Evolutionary conservation across 2,797 vertebrate genomes (phyloP), one percentile per base, ranked within the genome.

Genomic region (Phoeniculus purpureus): DNA sequence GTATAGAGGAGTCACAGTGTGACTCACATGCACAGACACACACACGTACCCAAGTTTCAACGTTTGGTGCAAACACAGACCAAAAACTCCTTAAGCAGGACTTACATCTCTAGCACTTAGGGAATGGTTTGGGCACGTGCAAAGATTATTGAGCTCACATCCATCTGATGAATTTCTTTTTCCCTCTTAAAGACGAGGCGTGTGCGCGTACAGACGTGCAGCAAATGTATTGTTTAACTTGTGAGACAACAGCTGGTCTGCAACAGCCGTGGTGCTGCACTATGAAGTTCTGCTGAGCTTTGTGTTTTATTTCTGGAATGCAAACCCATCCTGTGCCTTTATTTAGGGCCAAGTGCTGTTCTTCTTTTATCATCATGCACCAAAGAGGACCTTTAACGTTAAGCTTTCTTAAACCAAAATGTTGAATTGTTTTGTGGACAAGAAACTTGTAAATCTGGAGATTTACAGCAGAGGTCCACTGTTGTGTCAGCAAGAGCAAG

Each of bases 1-100:
- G 8, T 34, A 4, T 37, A 54, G 1, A 1, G 5, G 5, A 70
- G 11, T 59, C 2, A 47, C 5, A n/a, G 12, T 7, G 9, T 74
- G 34, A 9, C 9, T 59, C 8, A 8, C 12, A 50, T 26, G 16
- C 6, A 32, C 15, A 74, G 71, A 70, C 22, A 18, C 17, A 43
- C 12, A 64, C 3, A 2, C 47, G 6, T 37, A 48, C 40, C 68
- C 11, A 54, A 74, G 5, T 48, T 82, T 70, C 54, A 50, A 4
- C 56, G 59, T 60, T 90, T 84, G 29, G 7, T 70, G 25, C 17
- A 89, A 81, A 59, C 15, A 23, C 3, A 62, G 19, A 9, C 10
- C 43, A 29, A 81, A 85, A 89, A 34, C n/a, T 52, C 26, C 45
- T 67, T 31, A 34, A 50, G 32, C 5, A 65, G 10, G 73, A 37